A percentile compares a stretch with the other conserved stretches of the same genome.
Evolutionary conservation across 2,113 vertebrate genomes (phyloP).

Genomic region (Sander lucioperca): DNA sequence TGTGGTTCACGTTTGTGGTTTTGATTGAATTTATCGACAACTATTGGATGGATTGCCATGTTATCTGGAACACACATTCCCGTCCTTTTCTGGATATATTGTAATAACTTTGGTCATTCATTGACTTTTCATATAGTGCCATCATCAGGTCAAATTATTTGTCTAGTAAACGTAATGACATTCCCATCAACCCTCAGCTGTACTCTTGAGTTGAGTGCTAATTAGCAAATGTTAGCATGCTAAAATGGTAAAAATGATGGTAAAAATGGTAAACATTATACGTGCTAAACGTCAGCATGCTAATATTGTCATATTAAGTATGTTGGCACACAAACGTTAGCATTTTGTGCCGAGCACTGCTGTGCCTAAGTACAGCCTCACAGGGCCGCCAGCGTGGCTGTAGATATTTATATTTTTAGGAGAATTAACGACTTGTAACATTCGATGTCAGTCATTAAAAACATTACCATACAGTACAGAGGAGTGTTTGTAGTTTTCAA

Average conservation of each 20-base stretch:
- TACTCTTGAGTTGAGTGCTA: no score
- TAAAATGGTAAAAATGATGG: background rate
- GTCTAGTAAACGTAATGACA: background rate
- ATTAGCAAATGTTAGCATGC: background rate
- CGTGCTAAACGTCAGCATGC: background rate
- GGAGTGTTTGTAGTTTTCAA: slow-evolving; percentile 10
- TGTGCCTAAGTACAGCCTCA: background rate
- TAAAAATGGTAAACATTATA: background rate
- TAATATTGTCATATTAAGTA: no score
- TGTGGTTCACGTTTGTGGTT: background rate
- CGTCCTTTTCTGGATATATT: background rate
- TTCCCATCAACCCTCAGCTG: background rate
- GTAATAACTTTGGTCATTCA: background rate
- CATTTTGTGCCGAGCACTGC: background rate
- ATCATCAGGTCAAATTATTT: background rate
- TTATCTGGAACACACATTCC: background rate
- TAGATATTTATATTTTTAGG: background rate
- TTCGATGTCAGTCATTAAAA: slow-evolving; percentile 13
- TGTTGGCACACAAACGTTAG: background rate
- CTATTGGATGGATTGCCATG: background rate
- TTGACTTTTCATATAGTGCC: background rate
- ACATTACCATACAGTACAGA: background rate
- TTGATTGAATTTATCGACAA: background rate
- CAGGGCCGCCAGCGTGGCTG: background rate
- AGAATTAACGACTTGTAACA: background rate